Base-by-base conservation (phyloP, 2,888 invertebrate genomes). In the Tetragonisca angustula region DNA sequence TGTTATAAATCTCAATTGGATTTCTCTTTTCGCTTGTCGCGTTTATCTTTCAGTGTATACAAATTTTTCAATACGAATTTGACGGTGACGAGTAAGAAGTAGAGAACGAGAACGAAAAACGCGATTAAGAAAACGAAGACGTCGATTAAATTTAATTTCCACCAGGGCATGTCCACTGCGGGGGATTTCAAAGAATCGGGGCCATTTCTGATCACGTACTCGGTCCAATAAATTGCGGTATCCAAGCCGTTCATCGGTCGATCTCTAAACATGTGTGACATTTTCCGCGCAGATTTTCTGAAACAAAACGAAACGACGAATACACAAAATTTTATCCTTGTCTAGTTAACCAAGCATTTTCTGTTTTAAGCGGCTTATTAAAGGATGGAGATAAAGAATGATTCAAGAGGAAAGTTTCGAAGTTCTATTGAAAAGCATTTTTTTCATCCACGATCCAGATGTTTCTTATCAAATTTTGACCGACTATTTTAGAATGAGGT, bases 121-220 rank as follows among this genome's bases (percentile, higher is more conserved):
- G 50, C 27, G 27, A 86, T 50, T 54, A 86, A 19, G 54, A 88
- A 77, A 19, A 83, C 85, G 69, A 90, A 90, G 24, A 93, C 85
- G 71, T 93, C 92, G 6, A 93, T 59, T 52, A 91, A 76, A 17
- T 89, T 79, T 13, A 89, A 65, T 71, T 93, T 90, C 92, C 91
- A 93, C 91, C 91, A 91, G 2, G 84, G 67, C 24, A 92, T 81
- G 13, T 91, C 79, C 2, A 85, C 74, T 0, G 89, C 88, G 15
- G 91, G 88, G 2, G 93, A 91, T 85, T 83, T 87, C 15, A 94
- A 79, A 2, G 83, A 78, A 72, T 91, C 68, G 2, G 81, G 84
- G 0, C 93, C 93, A 68, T 93, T 89, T 85, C 90, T 90, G 62
- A 92, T 89, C 19, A 93, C 87, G 69, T 92, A 93, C 83, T 93